These are phyloP conservation scores for Actinia equina DNA, from an alignment of 64 coral and sea anemone genomes.

Conservation along the genomic window DNA sequence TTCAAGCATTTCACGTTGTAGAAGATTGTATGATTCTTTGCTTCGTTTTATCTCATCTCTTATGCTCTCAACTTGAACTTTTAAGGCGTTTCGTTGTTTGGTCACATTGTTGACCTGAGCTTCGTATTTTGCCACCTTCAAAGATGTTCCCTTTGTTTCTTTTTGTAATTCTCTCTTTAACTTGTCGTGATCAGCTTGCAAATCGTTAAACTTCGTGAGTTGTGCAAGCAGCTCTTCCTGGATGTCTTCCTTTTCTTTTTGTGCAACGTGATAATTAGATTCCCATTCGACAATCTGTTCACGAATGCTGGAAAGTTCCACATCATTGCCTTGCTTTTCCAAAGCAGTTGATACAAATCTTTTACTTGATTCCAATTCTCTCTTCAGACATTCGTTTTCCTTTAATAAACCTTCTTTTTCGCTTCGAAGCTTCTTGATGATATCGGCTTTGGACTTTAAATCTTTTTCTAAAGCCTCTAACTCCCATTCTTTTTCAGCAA, in stretches of 20 bases:
- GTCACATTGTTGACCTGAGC: conserved; percentile 76
- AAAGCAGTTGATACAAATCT: conserved; percentile 48
- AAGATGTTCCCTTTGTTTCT: conserved; percentile 54
- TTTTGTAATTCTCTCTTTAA: conserved; percentile 77
- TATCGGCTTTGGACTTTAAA: conserved; percentile 36
- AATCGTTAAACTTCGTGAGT: conserved; percentile 75
- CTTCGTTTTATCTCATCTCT: conserved; percentile 76
- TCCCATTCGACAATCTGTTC: conserved; percentile 80
- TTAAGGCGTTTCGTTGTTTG: conserved; percentile 71
- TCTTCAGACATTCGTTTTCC: conserved; percentile 67
- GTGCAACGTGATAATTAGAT: conserved; percentile 76
- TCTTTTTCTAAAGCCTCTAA: conserved; percentile 78
- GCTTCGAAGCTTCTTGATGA: conserved; percentile 74
- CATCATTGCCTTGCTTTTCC: conserved; percentile 24
- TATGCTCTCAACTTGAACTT: conserved; percentile 64
- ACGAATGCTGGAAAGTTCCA: conserved; percentile 67
- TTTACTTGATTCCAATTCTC: conserved; percentile 67
- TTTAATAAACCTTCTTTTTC: conserved; percentile 66
- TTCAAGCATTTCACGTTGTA: conserved; percentile 80
- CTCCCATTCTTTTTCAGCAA: conserved; percentile 87
- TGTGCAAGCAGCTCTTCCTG: conserved; percentile 78
- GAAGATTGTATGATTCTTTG: conserved; percentile 60
- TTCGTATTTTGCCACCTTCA: conserved; percentile 81
- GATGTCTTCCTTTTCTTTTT: conserved; percentile 88
- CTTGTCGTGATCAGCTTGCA: conserved; percentile 72